Percentiles rank a stretch among this genome's conserved stretches.
These are phyloP conservation scores for Lithobates pipiens DNA, from an alignment of 2,797 vertebrate genomes.

Conservation along the genomic window DNA sequence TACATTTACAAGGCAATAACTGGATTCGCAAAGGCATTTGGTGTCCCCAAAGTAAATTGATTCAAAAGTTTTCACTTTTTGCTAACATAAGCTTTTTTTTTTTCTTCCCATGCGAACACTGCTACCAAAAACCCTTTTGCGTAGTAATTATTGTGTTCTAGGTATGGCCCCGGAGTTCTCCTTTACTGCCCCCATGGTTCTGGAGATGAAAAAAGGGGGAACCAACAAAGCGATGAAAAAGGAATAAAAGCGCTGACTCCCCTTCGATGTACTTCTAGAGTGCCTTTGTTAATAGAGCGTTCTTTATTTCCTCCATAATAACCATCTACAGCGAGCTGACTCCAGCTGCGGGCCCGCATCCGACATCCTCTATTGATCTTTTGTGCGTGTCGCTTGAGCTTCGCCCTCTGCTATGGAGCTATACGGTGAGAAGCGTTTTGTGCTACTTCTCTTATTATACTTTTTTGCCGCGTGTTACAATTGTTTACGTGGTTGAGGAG, in stretches of 20 bases:
- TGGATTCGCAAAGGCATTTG: too few relatives aligned
- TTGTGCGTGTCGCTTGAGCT: neutral
- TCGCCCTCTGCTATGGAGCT: slow-evolving; percentile 6
- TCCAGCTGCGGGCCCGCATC: slow-evolving; percentile 17
- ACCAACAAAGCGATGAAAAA: neutral
- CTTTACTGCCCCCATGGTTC: too few relatives aligned
- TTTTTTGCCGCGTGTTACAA: slow-evolving; percentile 2
- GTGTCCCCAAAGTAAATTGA: too few relatives aligned
- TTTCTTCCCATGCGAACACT: too few relatives aligned
- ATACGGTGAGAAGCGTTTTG: neutral
- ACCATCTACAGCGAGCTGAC: slow-evolving; percentile 4
- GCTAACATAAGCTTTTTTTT: too few relatives aligned
- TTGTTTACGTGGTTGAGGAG: slow-evolving; percentile 29
- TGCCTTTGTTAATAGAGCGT: slow-evolving; percentile 13
- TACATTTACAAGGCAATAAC: too few relatives aligned
- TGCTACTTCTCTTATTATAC: neutral
- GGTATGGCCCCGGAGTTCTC: too few relatives aligned
- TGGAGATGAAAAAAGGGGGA: neutral
- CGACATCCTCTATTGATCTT: slow-evolving; percentile 5
- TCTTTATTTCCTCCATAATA: slow-evolving; percentile 28
- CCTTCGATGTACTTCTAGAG: neutral
- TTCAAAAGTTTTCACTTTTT: too few relatives aligned
- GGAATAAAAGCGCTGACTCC: neutral
- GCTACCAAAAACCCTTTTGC: too few relatives aligned
- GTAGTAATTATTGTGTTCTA: too few relatives aligned